Evolutionary conservation across 2,797 vertebrate species (phyloP).

Genomic region (Chelonia mydas): DNA sequence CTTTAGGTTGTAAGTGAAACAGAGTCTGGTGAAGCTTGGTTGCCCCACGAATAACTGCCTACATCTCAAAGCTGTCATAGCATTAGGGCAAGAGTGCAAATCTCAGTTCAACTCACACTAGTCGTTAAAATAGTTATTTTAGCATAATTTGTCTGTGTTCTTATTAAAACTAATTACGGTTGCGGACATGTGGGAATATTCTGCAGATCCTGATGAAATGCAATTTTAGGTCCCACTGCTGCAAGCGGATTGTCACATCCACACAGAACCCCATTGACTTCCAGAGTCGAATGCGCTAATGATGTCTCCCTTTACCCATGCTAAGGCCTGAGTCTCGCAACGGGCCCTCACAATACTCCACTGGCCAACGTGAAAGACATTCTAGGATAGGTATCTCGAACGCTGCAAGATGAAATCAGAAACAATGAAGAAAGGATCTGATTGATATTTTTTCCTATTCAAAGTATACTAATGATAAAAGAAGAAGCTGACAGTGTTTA

Average conservation of each 20-base stretch:
- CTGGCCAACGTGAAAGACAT: neutral
- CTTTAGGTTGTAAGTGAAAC: neutral
- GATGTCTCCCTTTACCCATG: neutral
- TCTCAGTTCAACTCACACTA: neutral
- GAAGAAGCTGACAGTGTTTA: neutral
- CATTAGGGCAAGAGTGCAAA: neutral
- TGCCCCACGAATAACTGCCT: neutral
- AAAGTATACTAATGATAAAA: neutral
- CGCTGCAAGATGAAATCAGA: neutral
- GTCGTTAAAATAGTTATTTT: neutral
- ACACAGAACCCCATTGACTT: neutral
- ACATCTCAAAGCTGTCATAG: neutral
- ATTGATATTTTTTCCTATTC: neutral
- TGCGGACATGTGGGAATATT: neutral
- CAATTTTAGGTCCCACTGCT: accelerated
- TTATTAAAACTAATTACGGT: neutral
- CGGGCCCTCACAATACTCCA: accelerated
- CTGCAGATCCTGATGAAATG: neutral
- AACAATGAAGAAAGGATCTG: neutral
- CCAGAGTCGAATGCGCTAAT: neutral
- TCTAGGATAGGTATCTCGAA: neutral
- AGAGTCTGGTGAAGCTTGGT: neutral
- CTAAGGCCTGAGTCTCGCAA: neutral
- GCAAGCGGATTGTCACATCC: neutral
- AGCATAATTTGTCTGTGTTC: neutral